Evolutionary conservation across 2,888 invertebrate genomes (phyloP).

Genomic region (Folsomia candida): DNA sequence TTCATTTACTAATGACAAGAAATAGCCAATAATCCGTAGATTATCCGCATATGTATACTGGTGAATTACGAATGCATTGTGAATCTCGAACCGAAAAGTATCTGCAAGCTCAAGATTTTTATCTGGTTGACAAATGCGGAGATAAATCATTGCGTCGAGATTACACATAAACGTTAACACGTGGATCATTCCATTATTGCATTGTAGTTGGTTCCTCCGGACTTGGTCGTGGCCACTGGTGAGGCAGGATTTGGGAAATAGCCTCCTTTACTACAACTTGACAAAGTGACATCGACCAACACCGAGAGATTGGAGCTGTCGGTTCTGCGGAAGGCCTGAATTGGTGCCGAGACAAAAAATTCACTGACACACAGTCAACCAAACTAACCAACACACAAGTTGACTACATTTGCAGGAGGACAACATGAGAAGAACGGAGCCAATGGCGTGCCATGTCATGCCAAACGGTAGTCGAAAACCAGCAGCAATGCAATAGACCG

Average conservation of each 20-base stretch:
- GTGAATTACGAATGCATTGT: no score
- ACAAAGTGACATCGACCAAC: constrained; percentile 6
- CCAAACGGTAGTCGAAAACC: constrained; percentile 1
- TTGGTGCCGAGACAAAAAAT: constrained; percentile 1
- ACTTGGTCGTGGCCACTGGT: background rate
- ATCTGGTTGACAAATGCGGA: background rate
- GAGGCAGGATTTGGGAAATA: background rate
- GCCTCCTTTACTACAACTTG: background rate
- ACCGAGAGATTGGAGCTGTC: constrained; percentile 9
- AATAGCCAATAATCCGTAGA: background rate
- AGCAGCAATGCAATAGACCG: background rate
- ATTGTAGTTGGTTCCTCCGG: background rate
- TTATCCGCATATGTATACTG: no score
- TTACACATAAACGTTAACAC: no score
- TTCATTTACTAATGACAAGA: background rate
- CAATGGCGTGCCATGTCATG: background rate
- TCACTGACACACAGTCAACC: background rate
- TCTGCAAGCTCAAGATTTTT: background rate
- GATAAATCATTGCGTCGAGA: background rate
- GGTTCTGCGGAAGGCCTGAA: background rate
- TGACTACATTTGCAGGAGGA: background rate
- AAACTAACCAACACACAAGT: background rate
- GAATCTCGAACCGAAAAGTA: no score
- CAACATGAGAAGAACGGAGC: background rate
- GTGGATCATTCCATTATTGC: background rate